Conservation (phyloP, 2,888 invertebrate species). For the Prosopocoilus inquinatus region DNA sequence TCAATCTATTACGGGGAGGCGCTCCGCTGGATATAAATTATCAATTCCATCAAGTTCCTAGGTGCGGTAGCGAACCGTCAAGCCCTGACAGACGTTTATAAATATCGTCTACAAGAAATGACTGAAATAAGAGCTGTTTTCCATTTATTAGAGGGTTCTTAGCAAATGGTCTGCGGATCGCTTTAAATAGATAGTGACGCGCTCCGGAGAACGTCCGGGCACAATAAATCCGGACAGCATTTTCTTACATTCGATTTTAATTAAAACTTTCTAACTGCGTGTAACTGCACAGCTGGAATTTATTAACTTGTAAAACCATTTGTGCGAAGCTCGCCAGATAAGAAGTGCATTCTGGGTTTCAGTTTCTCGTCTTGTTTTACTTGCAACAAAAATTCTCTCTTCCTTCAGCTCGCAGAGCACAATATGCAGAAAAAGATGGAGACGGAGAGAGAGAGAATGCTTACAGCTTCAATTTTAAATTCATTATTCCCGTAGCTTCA, state of each 20-base stretch:
- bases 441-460: too few species aligned
- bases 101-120: slow-evolving; percentile 40
- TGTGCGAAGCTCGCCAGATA: too few species aligned
- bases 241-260: neutral
- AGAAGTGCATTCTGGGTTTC: too few species aligned
- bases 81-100: slow-evolving; percentile 42
- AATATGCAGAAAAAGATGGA: too few species aligned
- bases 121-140: slow-evolving; percentile 38
- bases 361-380: too few species aligned
- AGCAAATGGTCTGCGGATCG: slow-evolving; percentile 3
- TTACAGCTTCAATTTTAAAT: too few species aligned
- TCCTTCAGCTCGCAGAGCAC: too few species aligned
- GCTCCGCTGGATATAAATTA: slow-evolving; percentile 42
- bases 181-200: neutral
- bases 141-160: slow-evolving; percentile 37
- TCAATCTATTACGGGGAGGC: slow-evolving; percentile 29
- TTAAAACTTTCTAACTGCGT: neutral
- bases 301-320: too few species aligned
- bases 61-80: slow-evolving; percentile 40
- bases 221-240: neutral
- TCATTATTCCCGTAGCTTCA: too few species aligned
- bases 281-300: neutral
- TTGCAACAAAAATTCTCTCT: too few species aligned
- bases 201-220: neutral
- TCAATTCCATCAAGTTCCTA: slow-evolving; percentile 42